These are phyloP conservation scores for Falco naumanni DNA, from an alignment of 2,797 vertebrate genomes.

Conservation along the genomic window DNA sequence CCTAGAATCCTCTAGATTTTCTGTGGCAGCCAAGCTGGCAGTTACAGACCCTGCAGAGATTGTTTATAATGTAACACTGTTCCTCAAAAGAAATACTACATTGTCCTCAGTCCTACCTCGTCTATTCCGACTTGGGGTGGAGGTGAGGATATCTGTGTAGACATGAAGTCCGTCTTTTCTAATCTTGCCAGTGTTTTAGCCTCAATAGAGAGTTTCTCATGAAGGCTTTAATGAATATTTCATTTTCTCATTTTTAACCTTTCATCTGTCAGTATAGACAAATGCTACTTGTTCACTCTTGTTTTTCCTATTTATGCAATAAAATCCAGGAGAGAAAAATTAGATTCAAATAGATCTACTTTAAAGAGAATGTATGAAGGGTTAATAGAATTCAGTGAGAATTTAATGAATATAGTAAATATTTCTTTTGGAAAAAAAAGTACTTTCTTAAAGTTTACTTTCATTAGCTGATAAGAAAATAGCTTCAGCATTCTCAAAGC, in stretches of 20 bases:
- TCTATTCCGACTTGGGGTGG: background rate
- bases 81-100: background rate
- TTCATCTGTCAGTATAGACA: background rate
- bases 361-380: background rate
- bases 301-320: background rate
- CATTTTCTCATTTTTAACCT: background rate
- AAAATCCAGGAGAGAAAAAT: background rate
- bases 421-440: background rate
- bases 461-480: background rate
- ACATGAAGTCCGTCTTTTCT: background rate
- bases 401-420: background rate
- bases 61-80: background rate
- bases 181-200: background rate
- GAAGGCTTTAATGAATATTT: background rate
- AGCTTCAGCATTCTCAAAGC: background rate
- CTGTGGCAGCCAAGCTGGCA: background rate
- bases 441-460: background rate
- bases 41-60: background rate
- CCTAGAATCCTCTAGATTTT: conserved; percentile 34
- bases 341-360: background rate
- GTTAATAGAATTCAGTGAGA: background rate
- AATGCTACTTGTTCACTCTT: background rate
- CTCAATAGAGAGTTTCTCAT: background rate
- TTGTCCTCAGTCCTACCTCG: background rate
- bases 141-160: background rate